phyloP scores from a whole-genome alignment of 2,888 invertebrate species.

The Lamellibrachia columna region DNA sequence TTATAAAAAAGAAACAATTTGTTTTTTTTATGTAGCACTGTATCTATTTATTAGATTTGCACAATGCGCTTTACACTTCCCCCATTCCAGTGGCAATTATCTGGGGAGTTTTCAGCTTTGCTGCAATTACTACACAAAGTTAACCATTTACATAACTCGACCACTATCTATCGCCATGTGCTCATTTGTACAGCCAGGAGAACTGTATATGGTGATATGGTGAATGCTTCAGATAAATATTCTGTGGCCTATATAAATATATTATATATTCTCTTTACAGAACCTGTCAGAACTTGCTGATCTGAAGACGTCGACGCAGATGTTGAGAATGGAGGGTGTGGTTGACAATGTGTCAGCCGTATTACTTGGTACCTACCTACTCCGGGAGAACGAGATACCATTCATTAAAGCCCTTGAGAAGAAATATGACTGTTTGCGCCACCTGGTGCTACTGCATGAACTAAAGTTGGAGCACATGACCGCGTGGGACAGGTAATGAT shows the following conservation, averaged over 20 bases:
- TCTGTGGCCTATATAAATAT: not conserved
- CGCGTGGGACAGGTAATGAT: conserved; percentile 53
- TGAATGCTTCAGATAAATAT: not conserved
- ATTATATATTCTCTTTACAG: conserved; percentile 32
- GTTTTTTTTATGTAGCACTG: no score
- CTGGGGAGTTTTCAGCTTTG: no score
- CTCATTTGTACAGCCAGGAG: no score
- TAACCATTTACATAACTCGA: no score
- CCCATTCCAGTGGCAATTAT: no score
- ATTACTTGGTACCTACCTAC: conserved; percentile 46
- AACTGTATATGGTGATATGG: not conserved
- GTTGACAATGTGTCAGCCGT: conserved; percentile 55
- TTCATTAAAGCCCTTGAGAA: conserved; percentile 43
- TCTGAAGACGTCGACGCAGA: conserved; percentile 40
- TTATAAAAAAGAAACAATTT: no score
- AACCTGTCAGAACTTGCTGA: conserved; percentile 37
- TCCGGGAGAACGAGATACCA: not conserved
- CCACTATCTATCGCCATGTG: no score
- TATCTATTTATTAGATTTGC: no score
- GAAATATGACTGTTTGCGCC: conserved; percentile 48
- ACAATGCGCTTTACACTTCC: no score
- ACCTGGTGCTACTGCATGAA: conserved; percentile 48
- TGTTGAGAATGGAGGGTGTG: conserved; percentile 44
- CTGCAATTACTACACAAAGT: no score
- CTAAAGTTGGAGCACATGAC: conserved; percentile 49